These are phyloP conservation scores for Shinisaurus crocodilurus DNA, from an alignment of 2,113 vertebrate species.

Conservation along the genomic window DNA sequence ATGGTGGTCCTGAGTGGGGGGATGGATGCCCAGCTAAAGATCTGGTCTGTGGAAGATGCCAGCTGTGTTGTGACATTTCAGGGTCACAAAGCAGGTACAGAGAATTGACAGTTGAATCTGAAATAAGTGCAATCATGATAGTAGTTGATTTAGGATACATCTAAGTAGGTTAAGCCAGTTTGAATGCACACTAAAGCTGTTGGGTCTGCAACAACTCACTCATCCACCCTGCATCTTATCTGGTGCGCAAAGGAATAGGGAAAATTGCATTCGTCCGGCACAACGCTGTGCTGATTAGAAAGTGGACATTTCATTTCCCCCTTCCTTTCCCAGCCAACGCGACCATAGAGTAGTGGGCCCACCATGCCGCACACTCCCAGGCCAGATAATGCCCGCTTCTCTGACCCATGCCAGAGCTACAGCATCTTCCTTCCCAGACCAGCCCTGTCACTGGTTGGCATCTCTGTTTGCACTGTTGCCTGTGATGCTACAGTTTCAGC, in stretches of 20 bases:
- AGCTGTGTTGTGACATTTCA: slow-evolving; percentile 81
- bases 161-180: not conserved
- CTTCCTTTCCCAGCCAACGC: not conserved
- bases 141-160: not conserved
- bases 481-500: not conserved
- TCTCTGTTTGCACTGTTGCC: not conserved
- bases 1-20: slow-evolving; percentile 83
- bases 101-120: not conserved
- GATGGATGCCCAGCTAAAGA: slow-evolving; percentile 84
- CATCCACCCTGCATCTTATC: not conserved
- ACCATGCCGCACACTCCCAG: not conserved
- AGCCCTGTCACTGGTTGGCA: not conserved
- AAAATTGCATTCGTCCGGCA: not conserved
- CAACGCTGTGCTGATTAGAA: not conserved
- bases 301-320: not conserved
- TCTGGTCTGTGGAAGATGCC: slow-evolving; percentile 84
- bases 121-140: not conserved
- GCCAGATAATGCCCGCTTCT: not conserved
- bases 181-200: not conserved
- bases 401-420: not conserved
- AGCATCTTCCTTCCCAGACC: not conserved
- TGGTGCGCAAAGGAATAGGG: not conserved
- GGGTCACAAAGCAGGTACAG: slow-evolving; percentile 82
- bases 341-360: not conserved
- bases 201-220: no score